phyloP scores from a whole-genome alignment of 2,113 vertebrate species.

The Anser cygnoides region DNA sequence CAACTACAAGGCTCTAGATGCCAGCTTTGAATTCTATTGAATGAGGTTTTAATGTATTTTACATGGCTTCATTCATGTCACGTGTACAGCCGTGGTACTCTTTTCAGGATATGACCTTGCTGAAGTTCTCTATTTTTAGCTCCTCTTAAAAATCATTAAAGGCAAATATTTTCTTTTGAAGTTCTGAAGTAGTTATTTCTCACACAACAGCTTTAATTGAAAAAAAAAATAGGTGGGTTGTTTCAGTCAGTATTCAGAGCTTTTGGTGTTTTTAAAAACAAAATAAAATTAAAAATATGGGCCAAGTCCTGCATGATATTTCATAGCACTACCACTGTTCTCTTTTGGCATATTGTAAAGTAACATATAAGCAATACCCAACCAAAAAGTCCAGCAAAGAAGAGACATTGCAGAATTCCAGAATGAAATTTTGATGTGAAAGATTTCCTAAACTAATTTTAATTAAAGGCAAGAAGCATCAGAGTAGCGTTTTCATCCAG shows the following conservation, averaged over 20 bases:
- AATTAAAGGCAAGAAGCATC: not conserved
- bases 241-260: not conserved
- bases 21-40: slow-evolving; percentile 8
- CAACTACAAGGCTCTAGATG: not conserved
- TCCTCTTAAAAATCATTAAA: not conserved
- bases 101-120: not conserved
- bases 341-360: not conserved
- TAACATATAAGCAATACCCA: not conserved
- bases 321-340: not conserved
- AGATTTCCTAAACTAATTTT: not conserved
- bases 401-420: not conserved
- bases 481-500: not conserved
- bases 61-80: not conserved
- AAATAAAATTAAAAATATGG: not conserved
- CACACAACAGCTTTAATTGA: not conserved
- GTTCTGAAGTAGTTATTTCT: not conserved
- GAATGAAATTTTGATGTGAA: not conserved
- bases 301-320: not conserved
- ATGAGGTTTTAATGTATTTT: not conserved
- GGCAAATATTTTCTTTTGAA: slow-evolving; percentile 3
- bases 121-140: not conserved
- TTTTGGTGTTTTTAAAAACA: not conserved
- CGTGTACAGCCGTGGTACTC: not conserved
- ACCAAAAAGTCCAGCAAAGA: not conserved
- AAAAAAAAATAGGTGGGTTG: not conserved